These are phyloP conservation scores for Perccottus glenii DNA, from an alignment of 2,113 vertebrate genomes.

Conservation along the genomic window DNA sequence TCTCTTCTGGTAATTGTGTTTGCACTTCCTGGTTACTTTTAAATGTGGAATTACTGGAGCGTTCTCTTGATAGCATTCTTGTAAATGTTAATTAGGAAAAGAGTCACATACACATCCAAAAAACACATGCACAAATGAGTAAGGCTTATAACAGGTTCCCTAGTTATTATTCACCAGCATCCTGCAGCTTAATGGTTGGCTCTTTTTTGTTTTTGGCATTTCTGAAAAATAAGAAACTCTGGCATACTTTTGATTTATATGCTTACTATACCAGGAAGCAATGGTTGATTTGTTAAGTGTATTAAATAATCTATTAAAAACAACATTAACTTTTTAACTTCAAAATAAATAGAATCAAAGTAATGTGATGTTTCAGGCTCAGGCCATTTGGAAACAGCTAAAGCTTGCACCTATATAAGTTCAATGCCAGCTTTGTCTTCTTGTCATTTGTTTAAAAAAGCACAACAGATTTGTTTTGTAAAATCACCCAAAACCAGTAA, in stretches of 20 bases:
- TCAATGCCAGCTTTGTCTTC: no score
- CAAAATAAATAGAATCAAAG: no score
- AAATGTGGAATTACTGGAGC: conserved; percentile 67
- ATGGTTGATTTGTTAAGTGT: neutral
- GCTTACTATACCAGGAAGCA: neutral
- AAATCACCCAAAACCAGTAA: no score
- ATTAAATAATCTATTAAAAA: neutral
- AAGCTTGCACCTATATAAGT: no score
- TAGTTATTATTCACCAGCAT: conserved; percentile 44
- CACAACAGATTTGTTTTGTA: no score
- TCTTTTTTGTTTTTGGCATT: conserved; percentile 8
- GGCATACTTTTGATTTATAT: neutral
- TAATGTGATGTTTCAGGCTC: no score
- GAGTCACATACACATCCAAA: conserved; percentile 14
- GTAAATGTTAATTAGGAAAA: conserved; percentile 67
- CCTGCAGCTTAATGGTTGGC: conserved; percentile 27
- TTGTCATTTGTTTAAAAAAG: no score
- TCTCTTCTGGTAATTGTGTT: conserved; percentile 68
- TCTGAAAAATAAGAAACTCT: conserved; percentile 14
- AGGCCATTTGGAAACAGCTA: no score
- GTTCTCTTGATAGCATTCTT: conserved; percentile 63
- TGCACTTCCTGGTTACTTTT: conserved; percentile 67
- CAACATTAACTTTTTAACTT: no score
- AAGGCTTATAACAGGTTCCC: conserved; percentile 33
- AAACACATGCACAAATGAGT: conserved; percentile 48